A percentile compares a stretch with the other conserved stretches of the same genome.
These are phyloP conservation scores for Sander lucioperca DNA, from an alignment of 2,113 vertebrate species.

Conservation along the genomic window DNA sequence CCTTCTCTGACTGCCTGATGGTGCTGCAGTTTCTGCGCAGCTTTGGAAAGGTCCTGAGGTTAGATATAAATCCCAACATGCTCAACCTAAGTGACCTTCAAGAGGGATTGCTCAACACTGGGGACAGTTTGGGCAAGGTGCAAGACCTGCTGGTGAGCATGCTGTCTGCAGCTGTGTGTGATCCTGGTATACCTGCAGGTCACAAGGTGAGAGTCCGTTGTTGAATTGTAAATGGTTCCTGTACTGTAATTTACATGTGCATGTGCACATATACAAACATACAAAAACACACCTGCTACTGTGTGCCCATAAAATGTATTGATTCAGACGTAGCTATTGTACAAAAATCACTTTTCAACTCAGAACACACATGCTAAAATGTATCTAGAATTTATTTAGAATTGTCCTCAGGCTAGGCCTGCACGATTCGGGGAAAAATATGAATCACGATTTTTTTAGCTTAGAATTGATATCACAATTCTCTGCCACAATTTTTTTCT, in stretches of 20 bases:
- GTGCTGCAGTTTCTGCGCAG: conserved; percentile 94
- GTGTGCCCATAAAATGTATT: neutral
- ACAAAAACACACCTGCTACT: neutral
- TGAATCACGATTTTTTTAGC: no score
- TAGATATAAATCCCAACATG: conserved; percentile 87
- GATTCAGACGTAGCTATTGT: neutral
- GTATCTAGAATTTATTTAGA: neutral
- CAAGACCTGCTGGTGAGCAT: conserved; percentile 94
- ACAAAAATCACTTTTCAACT: neutral
- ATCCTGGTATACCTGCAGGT: conserved; percentile 92
- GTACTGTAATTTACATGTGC: neutral
- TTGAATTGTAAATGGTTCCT: neutral
- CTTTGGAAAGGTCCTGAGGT: conserved; percentile 94
- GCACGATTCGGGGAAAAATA: no score
- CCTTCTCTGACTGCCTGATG: conserved; percentile 95
- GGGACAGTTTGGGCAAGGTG: conserved; percentile 88
- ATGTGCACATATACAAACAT: neutral
- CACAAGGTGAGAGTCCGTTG: conserved; percentile 87
- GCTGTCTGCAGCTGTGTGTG: conserved; percentile 91
- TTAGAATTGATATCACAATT: no score
- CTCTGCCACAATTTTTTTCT: no score
- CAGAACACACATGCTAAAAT: no score
- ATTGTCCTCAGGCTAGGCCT: neutral
- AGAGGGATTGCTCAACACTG: conserved; percentile 92
- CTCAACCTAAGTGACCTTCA: conserved; percentile 90